A percentile compares a stretch with the other conserved stretches of the same genome.
Evolutionary conservation across 2,888 invertebrate species (phyloP).

Genomic region (Kryphioiulus occultus): DNA sequence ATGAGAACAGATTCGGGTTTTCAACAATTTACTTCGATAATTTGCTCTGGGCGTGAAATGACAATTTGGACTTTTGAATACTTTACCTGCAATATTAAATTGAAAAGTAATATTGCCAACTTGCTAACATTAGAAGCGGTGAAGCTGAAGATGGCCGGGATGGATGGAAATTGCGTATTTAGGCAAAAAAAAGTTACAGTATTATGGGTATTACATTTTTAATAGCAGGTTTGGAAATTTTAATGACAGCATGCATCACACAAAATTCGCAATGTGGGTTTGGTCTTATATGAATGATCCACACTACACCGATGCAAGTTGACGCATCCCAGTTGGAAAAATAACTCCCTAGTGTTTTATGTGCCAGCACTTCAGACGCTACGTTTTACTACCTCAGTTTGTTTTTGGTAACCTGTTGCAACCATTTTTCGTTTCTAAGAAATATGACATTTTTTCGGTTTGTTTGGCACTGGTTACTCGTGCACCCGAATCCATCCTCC

Average conservation of each 20-base stretch:
- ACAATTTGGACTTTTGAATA: too few relatives aligned
- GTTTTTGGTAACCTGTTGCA: not conserved
- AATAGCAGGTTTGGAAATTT: not conserved
- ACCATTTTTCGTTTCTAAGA: conserved; percentile 1
- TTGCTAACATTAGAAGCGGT: too few relatives aligned
- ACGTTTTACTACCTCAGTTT: not conserved
- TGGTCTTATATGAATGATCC: not conserved
- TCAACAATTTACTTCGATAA: too few relatives aligned
- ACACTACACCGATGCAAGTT: not conserved
- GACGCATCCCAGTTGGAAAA: too few relatives aligned
- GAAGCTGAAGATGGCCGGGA: too few relatives aligned
- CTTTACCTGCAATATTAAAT: too few relatives aligned
- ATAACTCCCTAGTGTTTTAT: not conserved
- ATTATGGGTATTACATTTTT: not conserved
- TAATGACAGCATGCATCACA: not conserved
- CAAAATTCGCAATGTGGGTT: not conserved
- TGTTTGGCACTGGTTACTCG: not conserved
- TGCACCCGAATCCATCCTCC: not conserved
- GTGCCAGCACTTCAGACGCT: not conserved
- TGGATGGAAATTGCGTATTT: too few relatives aligned
- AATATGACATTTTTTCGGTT: not conserved
- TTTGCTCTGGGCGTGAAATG: too few relatives aligned
- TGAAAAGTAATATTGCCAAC: too few relatives aligned
- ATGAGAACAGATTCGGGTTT: too few relatives aligned
- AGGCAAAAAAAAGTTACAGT: not conserved